Conservation (phyloP, 2,797 vertebrate species). For the Alectoris magna region DNA sequence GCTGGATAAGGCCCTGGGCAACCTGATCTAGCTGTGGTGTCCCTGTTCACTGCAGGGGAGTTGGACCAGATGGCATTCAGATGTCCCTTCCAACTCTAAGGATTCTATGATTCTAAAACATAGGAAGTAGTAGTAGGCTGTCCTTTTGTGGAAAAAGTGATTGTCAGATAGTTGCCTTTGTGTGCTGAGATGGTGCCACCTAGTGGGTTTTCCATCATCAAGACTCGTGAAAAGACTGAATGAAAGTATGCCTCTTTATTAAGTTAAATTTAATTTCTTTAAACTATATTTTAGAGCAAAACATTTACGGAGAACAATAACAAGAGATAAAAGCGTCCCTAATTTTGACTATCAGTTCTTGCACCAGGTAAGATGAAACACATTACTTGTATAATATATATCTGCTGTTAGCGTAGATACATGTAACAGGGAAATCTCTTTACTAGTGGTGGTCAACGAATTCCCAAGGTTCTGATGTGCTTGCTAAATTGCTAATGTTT, state of each 20-base stretch:
- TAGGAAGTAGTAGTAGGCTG: fast-evolving
- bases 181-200: slow-evolving; percentile 33
- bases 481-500: neutral
- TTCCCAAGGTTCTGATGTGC: neutral
- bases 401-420: neutral
- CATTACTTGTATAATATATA: neutral
- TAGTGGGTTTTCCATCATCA: neutral
- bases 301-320: slow-evolving; percentile 72
- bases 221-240: neutral
- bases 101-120: neutral
- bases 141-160: neutral
- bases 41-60: no score
- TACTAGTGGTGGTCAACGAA: fast-evolving
- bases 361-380: slow-evolving; percentile 76
- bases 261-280: neutral
- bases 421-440: neutral
- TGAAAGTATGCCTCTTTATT: neutral
- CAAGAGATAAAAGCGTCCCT: slow-evolving; percentile 81
- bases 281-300: slow-evolving; percentile 72
- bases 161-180: neutral
- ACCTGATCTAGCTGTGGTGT: no score
- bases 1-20: no score
- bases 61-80: no score
- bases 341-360: slow-evolving; percentile 77
- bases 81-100: no score